Conservation (phyloP, 2,113 vertebrate genomes). For the Steatornis caripensis region DNA sequence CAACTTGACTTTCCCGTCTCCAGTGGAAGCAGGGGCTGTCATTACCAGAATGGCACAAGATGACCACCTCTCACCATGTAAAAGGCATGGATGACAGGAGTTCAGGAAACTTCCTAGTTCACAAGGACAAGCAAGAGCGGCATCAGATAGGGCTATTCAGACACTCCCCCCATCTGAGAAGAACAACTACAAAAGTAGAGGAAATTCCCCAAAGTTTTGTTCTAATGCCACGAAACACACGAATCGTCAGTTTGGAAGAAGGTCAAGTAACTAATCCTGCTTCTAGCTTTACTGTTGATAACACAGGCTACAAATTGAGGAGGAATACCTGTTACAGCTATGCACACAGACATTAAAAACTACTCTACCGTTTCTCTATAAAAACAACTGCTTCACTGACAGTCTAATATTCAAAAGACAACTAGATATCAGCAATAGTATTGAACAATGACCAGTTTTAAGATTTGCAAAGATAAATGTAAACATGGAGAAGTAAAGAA, state of each 20-base stretch:
- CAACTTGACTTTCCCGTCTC: not conserved
- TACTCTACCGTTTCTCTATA: not conserved
- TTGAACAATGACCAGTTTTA: not conserved
- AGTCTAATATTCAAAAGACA: not conserved
- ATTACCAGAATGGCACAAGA: not conserved
- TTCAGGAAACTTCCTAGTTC: not conserved
- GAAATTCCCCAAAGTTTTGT: not conserved
- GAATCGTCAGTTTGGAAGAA: not conserved
- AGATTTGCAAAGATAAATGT: not conserved
- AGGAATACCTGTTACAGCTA: not conserved
- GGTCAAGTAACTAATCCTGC: not conserved
- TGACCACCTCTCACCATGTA: not conserved
- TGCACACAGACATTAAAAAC: not conserved
- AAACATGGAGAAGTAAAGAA: not conserved
- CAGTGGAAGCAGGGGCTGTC: not conserved
- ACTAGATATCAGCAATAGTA: not conserved
- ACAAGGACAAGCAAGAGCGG: not conserved
- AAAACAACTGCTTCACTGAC: not conserved
- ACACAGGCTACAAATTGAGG: not conserved
- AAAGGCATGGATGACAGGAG: fast-evolving
- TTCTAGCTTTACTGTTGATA: not conserved
- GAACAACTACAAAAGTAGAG: not conserved
- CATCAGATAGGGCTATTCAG: not conserved
- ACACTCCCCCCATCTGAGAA: not conserved
- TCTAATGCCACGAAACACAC: not conserved